Evolutionary conservation across 1,140 invertebrate species (phyloP).

Genomic region (Monomorium pharaonis): DNA sequence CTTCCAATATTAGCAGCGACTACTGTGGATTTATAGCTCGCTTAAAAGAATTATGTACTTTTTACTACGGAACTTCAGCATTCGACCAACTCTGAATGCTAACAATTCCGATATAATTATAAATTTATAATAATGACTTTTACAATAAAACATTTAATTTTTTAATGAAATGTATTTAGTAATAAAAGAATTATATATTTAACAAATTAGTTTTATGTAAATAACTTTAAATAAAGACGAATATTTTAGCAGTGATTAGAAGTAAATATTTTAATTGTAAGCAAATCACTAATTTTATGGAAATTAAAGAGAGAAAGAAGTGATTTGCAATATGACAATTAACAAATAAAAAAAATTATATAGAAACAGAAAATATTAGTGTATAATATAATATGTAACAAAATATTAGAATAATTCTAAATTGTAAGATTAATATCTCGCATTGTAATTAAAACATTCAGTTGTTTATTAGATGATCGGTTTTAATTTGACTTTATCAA

Average conservation of each 20-base stretch:
- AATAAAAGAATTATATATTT: conserved; percentile 10
- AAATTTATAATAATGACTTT: conserved; percentile 55
- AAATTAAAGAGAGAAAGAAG: background rate
- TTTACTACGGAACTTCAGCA: background rate
- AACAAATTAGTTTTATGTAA: conserved; percentile 17
- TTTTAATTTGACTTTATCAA: background rate
- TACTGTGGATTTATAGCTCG: background rate
- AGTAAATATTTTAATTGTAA: conserved; percentile 18
- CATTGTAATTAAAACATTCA: background rate
- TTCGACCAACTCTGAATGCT: conserved; percentile 1
- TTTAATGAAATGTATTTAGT: background rate
- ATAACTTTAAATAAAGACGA: conserved; percentile 40
- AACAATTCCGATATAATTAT: background rate
- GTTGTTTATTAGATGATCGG: background rate
- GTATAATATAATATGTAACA: background rate
- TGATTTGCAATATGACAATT: background rate
- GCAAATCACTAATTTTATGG: background rate
- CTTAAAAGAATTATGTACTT: conserved; percentile 9
- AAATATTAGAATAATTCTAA: conserved; percentile 3
- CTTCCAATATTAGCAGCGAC: background rate
- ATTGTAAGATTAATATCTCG: background rate
- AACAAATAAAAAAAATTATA: background rate
- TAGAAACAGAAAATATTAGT: background rate
- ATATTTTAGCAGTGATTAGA: conserved; percentile 59
- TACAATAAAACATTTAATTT: conserved; percentile 24